These are phyloP conservation scores for Drosophila mayri DNA, from an alignment of 1,140 invertebrate species.

Conservation along the genomic window DNA sequence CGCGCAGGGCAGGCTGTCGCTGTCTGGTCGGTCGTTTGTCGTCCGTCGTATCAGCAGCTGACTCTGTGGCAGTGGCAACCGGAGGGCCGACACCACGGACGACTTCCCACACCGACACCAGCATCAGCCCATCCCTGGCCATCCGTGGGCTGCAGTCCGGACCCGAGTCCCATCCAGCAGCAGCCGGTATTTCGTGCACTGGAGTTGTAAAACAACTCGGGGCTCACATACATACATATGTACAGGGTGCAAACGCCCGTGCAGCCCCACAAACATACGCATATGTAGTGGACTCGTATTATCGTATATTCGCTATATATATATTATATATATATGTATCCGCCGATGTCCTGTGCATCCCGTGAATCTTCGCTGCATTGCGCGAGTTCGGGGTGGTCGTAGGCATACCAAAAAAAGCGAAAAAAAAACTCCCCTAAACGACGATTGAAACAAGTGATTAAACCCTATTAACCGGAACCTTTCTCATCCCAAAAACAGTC, in stretches of 20 bases:
- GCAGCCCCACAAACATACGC: slow-evolving; percentile 16
- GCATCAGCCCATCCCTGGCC: slow-evolving; percentile 19
- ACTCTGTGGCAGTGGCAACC: slow-evolving; percentile 16
- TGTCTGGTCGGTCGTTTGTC: slow-evolving; percentile 29
- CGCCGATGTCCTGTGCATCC: slow-evolving; percentile 62
- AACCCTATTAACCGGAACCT: slow-evolving; percentile 23
- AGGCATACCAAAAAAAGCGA: slow-evolving; percentile 2
- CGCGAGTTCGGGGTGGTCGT: slow-evolving; percentile 11
- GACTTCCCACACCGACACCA: slow-evolving; percentile 49
- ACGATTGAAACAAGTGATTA: slow-evolving; percentile 16
- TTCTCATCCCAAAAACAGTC: slow-evolving; percentile 23
- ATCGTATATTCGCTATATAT: slow-evolving; percentile 12
- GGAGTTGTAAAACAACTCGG: slow-evolving; percentile 41
- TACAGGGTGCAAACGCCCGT: slow-evolving; percentile 29
- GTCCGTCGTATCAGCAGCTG: slow-evolving; percentile 69
- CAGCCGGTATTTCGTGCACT: slow-evolving; percentile 53
- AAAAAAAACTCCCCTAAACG: slow-evolving; percentile 15
- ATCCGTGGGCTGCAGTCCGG: slow-evolving; percentile 14
- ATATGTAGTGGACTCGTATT: slow-evolving; percentile 12
- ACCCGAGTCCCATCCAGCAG: slow-evolving; percentile 44
- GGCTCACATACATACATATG: slow-evolving; percentile 30
- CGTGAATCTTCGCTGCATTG: slow-evolving; percentile 47
- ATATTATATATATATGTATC: slow-evolving; percentile 30
- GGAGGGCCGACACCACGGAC: slow-evolving; percentile 41
- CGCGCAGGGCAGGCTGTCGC: slow-evolving; percentile 57